Evolutionary conservation across 2,797 vertebrate genomes (phyloP).

Genomic region (Cirrhinus molitorella): DNA sequence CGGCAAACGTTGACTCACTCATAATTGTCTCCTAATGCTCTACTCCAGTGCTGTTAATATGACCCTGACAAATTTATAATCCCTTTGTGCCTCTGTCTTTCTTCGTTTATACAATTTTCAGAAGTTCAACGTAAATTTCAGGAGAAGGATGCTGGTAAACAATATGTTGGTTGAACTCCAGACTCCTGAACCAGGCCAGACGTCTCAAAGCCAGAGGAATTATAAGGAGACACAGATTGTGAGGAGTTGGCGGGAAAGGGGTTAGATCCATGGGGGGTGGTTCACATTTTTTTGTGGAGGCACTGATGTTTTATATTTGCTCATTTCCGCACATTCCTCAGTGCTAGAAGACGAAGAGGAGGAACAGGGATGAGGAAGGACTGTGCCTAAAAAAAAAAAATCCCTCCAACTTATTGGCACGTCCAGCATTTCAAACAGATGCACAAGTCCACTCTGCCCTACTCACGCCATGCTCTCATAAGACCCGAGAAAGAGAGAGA

Average conservation of each 20-base stretch:
- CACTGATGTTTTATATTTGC: slow-evolving; percentile 84
- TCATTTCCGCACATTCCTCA: slow-evolving; percentile 81
- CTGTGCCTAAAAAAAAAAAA: slow-evolving; percentile 56
- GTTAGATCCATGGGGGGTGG: slow-evolving; percentile 72
- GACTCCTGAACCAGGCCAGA: slow-evolving; percentile 65
- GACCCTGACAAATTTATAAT: slow-evolving; percentile 31
- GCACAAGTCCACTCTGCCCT: slow-evolving; percentile 36
- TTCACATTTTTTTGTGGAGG: slow-evolving; percentile 66
- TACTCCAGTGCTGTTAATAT: background rate
- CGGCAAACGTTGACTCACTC: background rate
- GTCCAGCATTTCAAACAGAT: slow-evolving; percentile 67
- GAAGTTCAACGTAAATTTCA: slow-evolving; percentile 40
- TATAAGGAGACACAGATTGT: slow-evolving; percentile 67
- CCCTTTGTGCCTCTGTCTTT: slow-evolving; percentile 21
- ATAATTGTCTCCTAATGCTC: background rate
- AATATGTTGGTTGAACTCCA: slow-evolving; percentile 68
- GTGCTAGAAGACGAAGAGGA: slow-evolving; percentile 71
- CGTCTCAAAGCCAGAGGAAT: slow-evolving; percentile 67
- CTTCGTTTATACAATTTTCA: slow-evolving; percentile 66
- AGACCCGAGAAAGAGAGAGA: background rate
- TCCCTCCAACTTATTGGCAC: slow-evolving; percentile 61
- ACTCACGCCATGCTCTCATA: slow-evolving; percentile 19
- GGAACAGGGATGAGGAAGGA: slow-evolving; percentile 41
- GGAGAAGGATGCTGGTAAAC: slow-evolving; percentile 72
- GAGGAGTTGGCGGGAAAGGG: slow-evolving; percentile 67